phyloP scores from a whole-genome alignment of 2,888 invertebrate genomes.

The Cryptocephalus moraei region DNA sequence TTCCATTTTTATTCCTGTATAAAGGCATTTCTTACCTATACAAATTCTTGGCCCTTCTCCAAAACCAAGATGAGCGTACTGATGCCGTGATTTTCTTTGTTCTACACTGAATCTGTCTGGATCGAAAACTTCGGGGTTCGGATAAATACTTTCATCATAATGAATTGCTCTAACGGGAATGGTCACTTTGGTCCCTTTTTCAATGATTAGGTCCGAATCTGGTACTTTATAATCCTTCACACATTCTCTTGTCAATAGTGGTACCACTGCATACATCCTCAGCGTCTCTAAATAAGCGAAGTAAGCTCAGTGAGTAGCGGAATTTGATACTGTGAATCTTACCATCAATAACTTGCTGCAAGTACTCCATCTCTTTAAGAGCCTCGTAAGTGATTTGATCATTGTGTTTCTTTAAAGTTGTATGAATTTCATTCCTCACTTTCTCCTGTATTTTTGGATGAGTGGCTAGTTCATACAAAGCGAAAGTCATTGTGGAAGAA shows the following conservation, averaged over 20 bases:
- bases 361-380: constrained; percentile 17
- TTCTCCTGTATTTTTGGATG: constrained; percentile 15
- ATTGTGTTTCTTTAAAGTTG: constrained; percentile 12
- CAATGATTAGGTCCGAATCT: constrained; percentile 9
- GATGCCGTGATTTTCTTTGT: constrained; percentile 9
- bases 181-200: constrained; percentile 10
- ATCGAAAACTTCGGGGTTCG: constrained; percentile 13
- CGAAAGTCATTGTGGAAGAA: constrained; percentile 18
- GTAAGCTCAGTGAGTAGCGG: too few relatives aligned
- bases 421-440: constrained; percentile 14
- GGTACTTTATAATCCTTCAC: constrained; percentile 15
- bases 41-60: constrained; percentile 17
- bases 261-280: constrained; percentile 12
- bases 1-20: neutral
- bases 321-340: neutral
- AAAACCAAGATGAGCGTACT: constrained; percentile 14
- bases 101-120: constrained; percentile 16
- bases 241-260: constrained; percentile 11
- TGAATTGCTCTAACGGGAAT: constrained; percentile 13
- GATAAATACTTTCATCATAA: constrained; percentile 13
- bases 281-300: constrained; percentile 10
- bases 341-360: constrained; percentile 19
- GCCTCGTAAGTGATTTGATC: constrained; percentile 18
- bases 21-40: constrained; percentile 9
- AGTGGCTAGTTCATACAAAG: constrained; percentile 12